Evolutionary conservation across 2,797 vertebrate species (phyloP), one percentile per base, ranked within the genome.

Genomic region (Anguilla megastoma): DNA sequence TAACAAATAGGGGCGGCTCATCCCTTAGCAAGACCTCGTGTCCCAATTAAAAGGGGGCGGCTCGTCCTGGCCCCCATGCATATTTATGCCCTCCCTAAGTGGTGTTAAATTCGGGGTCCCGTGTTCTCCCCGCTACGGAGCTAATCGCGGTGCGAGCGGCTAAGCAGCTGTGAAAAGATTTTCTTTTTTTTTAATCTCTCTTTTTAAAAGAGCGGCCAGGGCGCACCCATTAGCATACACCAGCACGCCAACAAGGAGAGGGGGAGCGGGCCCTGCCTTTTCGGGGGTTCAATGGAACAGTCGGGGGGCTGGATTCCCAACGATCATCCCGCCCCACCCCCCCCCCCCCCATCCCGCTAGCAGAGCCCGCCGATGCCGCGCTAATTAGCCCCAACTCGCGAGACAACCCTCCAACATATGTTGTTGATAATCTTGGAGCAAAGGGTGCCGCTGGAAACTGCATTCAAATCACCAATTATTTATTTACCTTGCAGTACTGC

Each of bases 181-280:
- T 93, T 94, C 93, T 93, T 94, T 93, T 93, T 86, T 92, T 88
- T 90, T 91, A 93, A 94, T 94, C 93, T 92, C 90, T 87, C 86
- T 89, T 93, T n/a, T 92, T 90, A 90, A 92, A 84, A 80, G 91
- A 90, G 80, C 80, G 85, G 71, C 86, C 2, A 27, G 27, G 84
- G 82, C 88, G 48, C 76, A 58, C 85, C 88, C 92, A 94, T 95
- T 94, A 96, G 85, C 92, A 95, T 91, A 92, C 90, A 69, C 83
- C 87, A 90, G 92, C 90, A 90, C 90, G 90, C 88, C 91, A 89
- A 90, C 90, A 90, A 54, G 85, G 90, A 88, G 90, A 88, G 45
- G 16, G 45, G 80, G 30, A 50, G 79, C 2, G 30, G 50, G 63
- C 85, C 90, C 90, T 87, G 84, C 87, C 88, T 56, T 84, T 76